Base-by-base conservation (phyloP, 2,797 vertebrate genomes). In the Onychomys torridus region DNA sequence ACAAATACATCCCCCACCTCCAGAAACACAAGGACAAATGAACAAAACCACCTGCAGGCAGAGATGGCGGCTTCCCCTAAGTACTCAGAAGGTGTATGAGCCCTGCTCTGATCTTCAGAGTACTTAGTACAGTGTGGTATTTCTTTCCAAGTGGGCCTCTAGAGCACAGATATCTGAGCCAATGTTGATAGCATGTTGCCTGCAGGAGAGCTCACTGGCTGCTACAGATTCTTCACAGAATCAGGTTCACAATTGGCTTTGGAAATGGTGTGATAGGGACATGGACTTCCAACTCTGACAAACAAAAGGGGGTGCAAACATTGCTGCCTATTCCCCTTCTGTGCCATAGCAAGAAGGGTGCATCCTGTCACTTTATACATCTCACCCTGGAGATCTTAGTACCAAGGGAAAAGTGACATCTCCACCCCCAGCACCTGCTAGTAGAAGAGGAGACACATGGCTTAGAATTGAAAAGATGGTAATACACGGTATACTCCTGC, bases 91-190 rank as follows among this genome's bases (percentile, higher is more conserved):
- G 88, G 90, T 61, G 67, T 90, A 1, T 14, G 88, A 90, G 90
- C 55, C 85, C 90, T 92, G 95, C 92, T 96, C 90, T 96, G 90
- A 43, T 87, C 95, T 77, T 93, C 85, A 86, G 96, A 95, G 85
- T 61, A 93, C 90, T 93, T 89, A 89, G 92, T 23, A 37, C 32
- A 61, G 12, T 61, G 23, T 16, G 29, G 8, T 3, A 9, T 73
- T 43, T n/a, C 57, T 83, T 46, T 37, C 37, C 21, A 21, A 52
- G 23, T 37, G 49, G 37, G 27, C 2, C 32, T 84, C 29, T 12
- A 7, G 49, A n/a, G 40, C 71, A 46, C 21, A 4, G 49, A 75
- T 8, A 67, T 61, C 29, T 14, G 84, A 82, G 25, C 34, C 16
- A 43, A 49, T 16, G 25, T 25, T n/a, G 13, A 81, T 43, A 5